Conservation (phyloP, 2,797 vertebrate genomes). For the Rhodeus uyekii region DNA sequence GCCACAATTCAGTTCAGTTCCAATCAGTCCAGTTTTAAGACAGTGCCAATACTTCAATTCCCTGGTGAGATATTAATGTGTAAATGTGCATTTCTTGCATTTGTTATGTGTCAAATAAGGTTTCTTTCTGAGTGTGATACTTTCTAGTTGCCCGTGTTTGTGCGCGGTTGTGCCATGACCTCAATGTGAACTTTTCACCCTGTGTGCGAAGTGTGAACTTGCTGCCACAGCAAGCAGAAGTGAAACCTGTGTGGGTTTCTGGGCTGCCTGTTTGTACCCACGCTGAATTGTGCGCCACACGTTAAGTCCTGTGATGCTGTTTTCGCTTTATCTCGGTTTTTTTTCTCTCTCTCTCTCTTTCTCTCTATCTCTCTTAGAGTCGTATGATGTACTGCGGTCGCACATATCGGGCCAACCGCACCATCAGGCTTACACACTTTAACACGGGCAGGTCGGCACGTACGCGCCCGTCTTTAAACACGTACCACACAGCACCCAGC, state of each 20-base stretch:
- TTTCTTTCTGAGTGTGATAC: conserved; percentile 38
- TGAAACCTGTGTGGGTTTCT: conserved; percentile 78
- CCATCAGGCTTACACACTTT: conserved; percentile 46
- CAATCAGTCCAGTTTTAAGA: conserved; percentile 33
- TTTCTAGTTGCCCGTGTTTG: conserved; percentile 1
- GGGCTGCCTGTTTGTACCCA: conserved; percentile 63
- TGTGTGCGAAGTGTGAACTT: conserved; percentile 62
- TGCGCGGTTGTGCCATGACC: conserved; percentile 66
- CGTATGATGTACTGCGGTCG: conserved; percentile 67
- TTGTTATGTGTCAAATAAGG: background rate
- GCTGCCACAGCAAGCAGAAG: conserved; percentile 81
- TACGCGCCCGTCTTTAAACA: conserved; percentile 64
- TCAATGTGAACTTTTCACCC: conserved; percentile 74
- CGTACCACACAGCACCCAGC: conserved; percentile 60
- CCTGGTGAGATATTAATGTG: conserved; percentile 4
- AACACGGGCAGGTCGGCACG: conserved; percentile 71
- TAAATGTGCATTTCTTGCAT: background rate
- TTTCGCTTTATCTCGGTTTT: conserved; percentile 50
- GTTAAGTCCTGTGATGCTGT: conserved; percentile 40
- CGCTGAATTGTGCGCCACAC: conserved; percentile 57
- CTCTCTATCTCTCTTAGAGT: conserved; percentile 57
- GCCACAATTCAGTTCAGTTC: conserved; percentile 17
- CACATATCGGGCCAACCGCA: conserved; percentile 59
- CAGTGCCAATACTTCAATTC: background rate
- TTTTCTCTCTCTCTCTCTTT: conserved; percentile 56